phyloP scores from a whole-genome alignment of 2,797 vertebrate genomes.

The Dallia pectoralis region DNA sequence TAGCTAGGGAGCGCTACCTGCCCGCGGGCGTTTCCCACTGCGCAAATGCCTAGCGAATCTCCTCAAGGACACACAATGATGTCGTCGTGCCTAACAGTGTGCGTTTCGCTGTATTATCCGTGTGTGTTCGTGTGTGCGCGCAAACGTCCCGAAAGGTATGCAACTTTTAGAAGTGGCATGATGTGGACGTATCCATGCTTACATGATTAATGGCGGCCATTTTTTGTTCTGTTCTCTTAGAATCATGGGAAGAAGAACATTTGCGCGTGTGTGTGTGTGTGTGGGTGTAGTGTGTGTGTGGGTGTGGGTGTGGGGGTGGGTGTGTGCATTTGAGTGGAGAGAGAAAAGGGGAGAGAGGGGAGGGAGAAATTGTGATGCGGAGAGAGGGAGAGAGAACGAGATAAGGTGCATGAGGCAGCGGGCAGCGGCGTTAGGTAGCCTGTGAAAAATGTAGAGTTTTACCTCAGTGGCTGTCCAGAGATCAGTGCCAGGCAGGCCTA shows the following conservation, averaged over 20 bases:
- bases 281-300: constrained; percentile 1
- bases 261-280: not conserved
- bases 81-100: not conserved
- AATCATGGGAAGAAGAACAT: too few relatives aligned
- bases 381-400: not conserved
- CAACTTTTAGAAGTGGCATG: not conserved
- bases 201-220: not conserved
- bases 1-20: not conserved
- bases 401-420: not conserved
- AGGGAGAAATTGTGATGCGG: too few relatives aligned
- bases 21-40: not conserved
- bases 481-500: constrained; percentile 4
- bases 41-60: not conserved
- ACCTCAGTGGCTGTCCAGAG: constrained; percentile 4
- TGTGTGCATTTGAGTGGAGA: not conserved
- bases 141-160: not conserved
- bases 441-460: not conserved
- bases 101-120: not conserved
- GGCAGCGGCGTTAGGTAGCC: not conserved
- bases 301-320: constrained; percentile 2
- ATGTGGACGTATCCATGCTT: not conserved
- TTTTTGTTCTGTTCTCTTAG: not conserved
- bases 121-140: not conserved
- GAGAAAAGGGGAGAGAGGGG: not conserved
- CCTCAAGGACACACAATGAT: not conserved